A percentile compares a stretch with the other conserved stretches of the same genome.
Conservation (phyloP, 2,113 vertebrate genomes). For the Columba janthina region DNA sequence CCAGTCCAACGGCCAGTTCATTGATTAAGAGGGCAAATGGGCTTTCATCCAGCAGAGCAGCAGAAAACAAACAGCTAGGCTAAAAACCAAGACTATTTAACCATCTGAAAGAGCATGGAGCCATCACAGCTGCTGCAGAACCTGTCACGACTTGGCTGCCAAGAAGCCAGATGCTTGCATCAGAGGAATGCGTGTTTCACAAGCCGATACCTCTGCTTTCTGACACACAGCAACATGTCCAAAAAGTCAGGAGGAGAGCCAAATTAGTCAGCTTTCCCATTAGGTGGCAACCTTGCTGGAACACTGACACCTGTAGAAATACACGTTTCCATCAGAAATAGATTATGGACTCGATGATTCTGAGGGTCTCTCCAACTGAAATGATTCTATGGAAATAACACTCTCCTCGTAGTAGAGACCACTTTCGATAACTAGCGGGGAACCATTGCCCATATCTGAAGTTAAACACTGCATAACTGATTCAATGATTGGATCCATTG, state of each 20-base stretch:
- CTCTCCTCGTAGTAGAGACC: neutral
- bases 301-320: slow-evolving; percentile 6
- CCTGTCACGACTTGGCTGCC: slow-evolving; percentile 69
- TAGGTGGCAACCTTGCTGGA: neutral
- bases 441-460: neutral
- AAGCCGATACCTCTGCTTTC: slow-evolving; percentile 44
- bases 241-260: neutral
- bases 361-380: too few relatives aligned
- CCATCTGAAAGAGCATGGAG: slow-evolving; percentile 61
- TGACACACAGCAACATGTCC: slow-evolving; percentile 15
- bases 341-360: neutral
- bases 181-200: slow-evolving; percentile 65
- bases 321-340: neutral
- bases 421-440: neutral
- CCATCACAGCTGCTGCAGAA: slow-evolving; percentile 70
- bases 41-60: slow-evolving; percentile 51
- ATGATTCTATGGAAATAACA: neutral
- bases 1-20: slow-evolving; percentile 20
- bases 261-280: neutral
- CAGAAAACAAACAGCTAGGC: slow-evolving; percentile 46
- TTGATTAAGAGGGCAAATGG: slow-evolving; percentile 55
- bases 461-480: neutral
- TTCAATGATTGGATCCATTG: neutral
- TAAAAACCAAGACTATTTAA: slow-evolving; percentile 67
- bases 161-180: slow-evolving; percentile 67